A percentile compares a stretch with the other conserved stretches of the same genome.
Conservation (phyloP, 2,113 vertebrate genomes). For the Oncorhynchus keta region DNA sequence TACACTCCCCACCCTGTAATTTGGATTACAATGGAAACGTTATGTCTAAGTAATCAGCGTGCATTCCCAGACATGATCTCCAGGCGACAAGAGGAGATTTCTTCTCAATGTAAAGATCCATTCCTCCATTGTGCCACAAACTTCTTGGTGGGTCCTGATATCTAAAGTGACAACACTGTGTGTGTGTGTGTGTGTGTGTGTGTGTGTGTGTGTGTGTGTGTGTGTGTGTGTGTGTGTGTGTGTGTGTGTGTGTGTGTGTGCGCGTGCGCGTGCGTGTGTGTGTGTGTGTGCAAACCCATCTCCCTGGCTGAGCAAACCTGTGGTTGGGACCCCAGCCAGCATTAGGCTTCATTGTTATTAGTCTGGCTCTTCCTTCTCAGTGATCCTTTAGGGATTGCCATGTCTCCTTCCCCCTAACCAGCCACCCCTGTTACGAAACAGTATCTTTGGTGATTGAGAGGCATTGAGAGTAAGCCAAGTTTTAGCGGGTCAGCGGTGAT, state of each 20-base stretch:
- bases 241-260: too few species aligned
- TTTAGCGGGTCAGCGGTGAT: conserved; percentile 7
- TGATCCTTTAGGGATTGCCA: conserved; percentile 57
- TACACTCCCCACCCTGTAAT: conserved; percentile 7
- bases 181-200: conserved; percentile 2
- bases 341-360: conserved; percentile 58
- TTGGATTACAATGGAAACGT: conserved; percentile 44
- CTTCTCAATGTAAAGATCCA: conserved; percentile 39
- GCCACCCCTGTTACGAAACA: conserved; percentile 27
- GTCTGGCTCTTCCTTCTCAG: conserved; percentile 52
- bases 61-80: conserved; percentile 57
- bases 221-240: too few species aligned
- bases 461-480: conserved; percentile 40
- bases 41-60: conserved; percentile 56
- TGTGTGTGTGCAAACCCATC: conserved; percentile 34
- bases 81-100: conserved; percentile 29
- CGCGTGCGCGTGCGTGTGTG: too few species aligned
- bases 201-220: not conserved
- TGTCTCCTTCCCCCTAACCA: conserved; percentile 20
- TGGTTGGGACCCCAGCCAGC: conserved; percentile 59
- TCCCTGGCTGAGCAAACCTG: conserved; percentile 56
- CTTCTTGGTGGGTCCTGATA: conserved; percentile 72
- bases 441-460: conserved; percentile 22
- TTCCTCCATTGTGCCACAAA: conserved; percentile 45
- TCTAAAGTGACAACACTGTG: conserved; percentile 5